These are phyloP conservation scores for Sarcophaga caerulescens DNA, from an alignment of 2,888 invertebrate genomes.

Conservation along the genomic window DNA sequence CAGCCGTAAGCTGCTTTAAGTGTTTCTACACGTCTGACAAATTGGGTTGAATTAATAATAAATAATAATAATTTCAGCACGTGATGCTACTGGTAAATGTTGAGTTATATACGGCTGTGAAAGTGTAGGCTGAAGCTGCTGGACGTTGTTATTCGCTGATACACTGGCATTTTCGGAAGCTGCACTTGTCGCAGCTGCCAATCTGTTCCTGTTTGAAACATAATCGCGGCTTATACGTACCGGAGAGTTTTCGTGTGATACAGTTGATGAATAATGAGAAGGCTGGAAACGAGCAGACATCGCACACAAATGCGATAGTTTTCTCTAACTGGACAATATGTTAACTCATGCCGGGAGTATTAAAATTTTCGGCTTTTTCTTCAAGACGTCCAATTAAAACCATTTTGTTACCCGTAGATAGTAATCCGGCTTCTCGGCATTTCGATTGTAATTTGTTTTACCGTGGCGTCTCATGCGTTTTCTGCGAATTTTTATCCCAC, in stretches of 20 bases:
- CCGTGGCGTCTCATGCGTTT: not conserved
- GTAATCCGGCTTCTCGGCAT: slow-evolving; percentile 29
- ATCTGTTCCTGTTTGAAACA: too few species aligned
- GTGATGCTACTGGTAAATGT: too few species aligned
- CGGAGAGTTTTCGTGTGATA: too few species aligned
- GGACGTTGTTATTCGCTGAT: too few species aligned
- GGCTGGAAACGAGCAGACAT: not conserved
- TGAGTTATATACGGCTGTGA: too few species aligned
- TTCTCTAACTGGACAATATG: slow-evolving; percentile 18
- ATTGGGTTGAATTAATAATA: slow-evolving; percentile 54
- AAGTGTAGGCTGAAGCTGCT: too few species aligned
- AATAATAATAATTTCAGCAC: not conserved
- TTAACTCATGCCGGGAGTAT: not conserved
- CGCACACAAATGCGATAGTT: not conserved
- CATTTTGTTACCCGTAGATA: slow-evolving; percentile 15
- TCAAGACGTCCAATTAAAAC: slow-evolving; percentile 25
- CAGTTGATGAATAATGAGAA: not conserved
- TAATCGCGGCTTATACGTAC: too few species aligned
- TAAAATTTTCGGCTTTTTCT: not conserved
- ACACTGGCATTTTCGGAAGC: too few species aligned
- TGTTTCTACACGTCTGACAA: slow-evolving; percentile 27
- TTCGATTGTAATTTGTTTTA: slow-evolving; percentile 23
- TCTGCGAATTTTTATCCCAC: not conserved
- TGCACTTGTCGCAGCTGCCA: too few species aligned
- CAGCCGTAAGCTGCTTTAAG: slow-evolving; percentile 58